Percentiles rank a stretch among this genome's conserved stretches.
These are phyloP conservation scores for Scotopteryx bipunctaria DNA, from an alignment of 2,888 invertebrate genomes.

Conservation along the genomic window DNA sequence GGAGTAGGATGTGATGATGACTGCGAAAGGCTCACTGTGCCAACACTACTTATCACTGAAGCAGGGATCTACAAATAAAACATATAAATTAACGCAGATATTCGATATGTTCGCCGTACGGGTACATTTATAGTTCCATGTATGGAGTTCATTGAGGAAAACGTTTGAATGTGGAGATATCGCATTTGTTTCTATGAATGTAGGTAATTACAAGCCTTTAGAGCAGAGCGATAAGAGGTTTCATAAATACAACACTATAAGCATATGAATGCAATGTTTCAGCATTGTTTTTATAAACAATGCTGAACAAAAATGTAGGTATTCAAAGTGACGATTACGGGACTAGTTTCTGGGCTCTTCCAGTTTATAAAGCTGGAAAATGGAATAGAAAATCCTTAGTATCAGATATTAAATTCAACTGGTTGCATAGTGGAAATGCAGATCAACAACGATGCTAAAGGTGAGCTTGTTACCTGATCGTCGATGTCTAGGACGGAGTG, in stretches of 20 bases:
- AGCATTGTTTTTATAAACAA: neutral
- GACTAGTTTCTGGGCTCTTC: no score
- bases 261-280: neutral
- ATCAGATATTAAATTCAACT: no score
- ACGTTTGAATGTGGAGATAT: constrained; percentile 14
- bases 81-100: constrained; percentile 9
- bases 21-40: constrained; percentile 80
- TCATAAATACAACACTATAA: constrained; percentile 2
- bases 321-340: no score
- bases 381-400: no score
- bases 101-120: no score
- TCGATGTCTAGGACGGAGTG: constrained; percentile 74
- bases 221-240: constrained; percentile 1
- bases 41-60: constrained; percentile 84
- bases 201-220: constrained; percentile 3
- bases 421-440: no score
- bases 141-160: constrained; percentile 32
- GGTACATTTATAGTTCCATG: neutral
- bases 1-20: constrained; percentile 66
- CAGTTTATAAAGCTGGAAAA: no score
- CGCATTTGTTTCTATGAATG: constrained; percentile 8
- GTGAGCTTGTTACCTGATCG: constrained; percentile 78
- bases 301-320: no score
- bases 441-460: no score
- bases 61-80: constrained; percentile 77